Evolutionary conservation across 2,888 invertebrate species (phyloP).

Genomic region (Drosophila prolongata): DNA sequence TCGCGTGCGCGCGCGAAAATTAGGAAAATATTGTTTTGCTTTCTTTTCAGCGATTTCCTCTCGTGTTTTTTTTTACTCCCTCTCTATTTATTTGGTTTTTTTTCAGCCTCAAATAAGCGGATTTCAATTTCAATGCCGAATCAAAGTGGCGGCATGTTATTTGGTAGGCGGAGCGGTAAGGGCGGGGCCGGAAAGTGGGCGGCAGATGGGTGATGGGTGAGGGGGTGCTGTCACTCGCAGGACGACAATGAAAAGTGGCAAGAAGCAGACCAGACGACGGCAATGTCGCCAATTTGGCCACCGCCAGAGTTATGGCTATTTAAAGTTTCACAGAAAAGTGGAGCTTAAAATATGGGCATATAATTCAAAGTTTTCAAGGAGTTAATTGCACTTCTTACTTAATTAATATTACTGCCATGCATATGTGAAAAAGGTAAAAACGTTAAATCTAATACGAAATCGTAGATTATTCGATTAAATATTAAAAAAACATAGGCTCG

Average conservation of each 20-base stretch:
- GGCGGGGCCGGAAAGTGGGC: background rate
- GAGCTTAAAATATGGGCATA: no score
- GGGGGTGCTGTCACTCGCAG: conserved; percentile 18
- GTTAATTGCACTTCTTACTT: no score
- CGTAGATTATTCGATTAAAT: no score
- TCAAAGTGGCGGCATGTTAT: conserved; percentile 60
- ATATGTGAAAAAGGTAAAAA: no score
- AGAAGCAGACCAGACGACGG: conserved; percentile 5
- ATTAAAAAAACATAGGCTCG: no score
- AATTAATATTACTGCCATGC: no score
- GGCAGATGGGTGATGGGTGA: background rate
- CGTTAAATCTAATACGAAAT: no score
- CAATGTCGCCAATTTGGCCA: conserved; percentile 14
- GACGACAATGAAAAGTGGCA: conserved; percentile 20
- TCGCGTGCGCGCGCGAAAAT: conserved; percentile 75
- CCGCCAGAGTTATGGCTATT: conserved; percentile 7
- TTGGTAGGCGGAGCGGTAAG: conserved; percentile 19
- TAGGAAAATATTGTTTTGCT: conserved; percentile 71
- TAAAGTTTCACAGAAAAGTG: background rate
- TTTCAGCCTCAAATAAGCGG: conserved; percentile 56
- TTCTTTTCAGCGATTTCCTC: conserved; percentile 16
- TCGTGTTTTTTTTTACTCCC: conserved; percentile 2
- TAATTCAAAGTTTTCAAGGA: no score
- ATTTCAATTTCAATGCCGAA: conserved; percentile 70
- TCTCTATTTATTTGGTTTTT: conserved; percentile 18